Percentiles rank a stretch among this genome's conserved stretches.
These are phyloP conservation scores for Campaea margaritaria DNA, from an alignment of 2,888 invertebrate genomes.

Conservation along the genomic window DNA sequence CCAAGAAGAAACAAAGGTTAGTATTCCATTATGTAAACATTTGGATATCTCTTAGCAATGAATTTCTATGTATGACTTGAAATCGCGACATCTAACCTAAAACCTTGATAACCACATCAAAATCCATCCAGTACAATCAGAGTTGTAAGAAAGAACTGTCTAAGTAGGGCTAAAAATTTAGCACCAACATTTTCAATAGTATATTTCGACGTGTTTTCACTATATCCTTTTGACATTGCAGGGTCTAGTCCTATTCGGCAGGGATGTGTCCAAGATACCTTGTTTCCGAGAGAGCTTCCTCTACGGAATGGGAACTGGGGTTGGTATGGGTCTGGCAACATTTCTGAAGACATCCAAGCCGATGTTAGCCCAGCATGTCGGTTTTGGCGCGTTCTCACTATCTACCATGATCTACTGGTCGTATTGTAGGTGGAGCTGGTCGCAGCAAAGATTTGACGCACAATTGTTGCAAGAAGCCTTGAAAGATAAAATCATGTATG, in stretches of 20 bases:
- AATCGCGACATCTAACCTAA: no score
- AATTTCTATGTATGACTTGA: no score
- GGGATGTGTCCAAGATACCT: constrained; percentile 90
- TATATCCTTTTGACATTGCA: no score
- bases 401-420: constrained; percentile 89
- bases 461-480: constrained; percentile 86
- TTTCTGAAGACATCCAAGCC: constrained; percentile 91
- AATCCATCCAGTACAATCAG: no score
- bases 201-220: no score
- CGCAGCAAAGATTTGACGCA: constrained; percentile 87
- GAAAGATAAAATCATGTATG: constrained; percentile 85
- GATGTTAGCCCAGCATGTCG: constrained; percentile 86
- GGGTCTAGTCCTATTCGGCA: constrained; percentile 88
- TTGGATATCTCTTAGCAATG: no score
- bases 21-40: not conserved
- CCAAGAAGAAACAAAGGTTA: constrained; percentile 58
- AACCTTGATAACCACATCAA: no score
- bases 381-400: constrained; percentile 87
- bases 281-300: constrained; percentile 92
- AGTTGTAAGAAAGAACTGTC: no score
- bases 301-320: constrained; percentile 89
- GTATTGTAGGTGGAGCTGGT: constrained; percentile 89
- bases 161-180: no score
- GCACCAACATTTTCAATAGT: no score
- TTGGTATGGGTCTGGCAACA: constrained; percentile 87